Conservation (phyloP, 2,888 invertebrate genomes). For the Troides helena region DNA sequence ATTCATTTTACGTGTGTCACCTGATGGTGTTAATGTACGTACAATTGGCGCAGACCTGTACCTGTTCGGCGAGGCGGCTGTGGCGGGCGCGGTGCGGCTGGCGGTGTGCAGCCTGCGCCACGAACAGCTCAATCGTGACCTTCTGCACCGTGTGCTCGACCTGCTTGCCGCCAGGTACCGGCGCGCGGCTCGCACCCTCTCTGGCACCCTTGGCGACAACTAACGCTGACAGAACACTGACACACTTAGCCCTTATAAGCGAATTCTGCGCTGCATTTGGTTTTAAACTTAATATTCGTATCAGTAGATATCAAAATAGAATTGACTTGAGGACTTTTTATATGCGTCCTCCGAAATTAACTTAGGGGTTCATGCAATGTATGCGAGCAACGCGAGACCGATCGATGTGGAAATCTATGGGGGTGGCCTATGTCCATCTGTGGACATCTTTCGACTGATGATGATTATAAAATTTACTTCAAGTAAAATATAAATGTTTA, state of each 20-base stretch:
- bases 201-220: constrained; percentile 57
- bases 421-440: not conserved
- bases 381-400: too few species aligned
- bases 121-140: constrained; percentile 53
- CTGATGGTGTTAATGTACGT: too few species aligned
- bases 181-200: constrained; percentile 51
- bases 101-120: constrained; percentile 50
- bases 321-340: too few species aligned
- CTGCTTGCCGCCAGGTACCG: constrained; percentile 56
- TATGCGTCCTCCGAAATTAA: too few species aligned
- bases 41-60: constrained; percentile 43
- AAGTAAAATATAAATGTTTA: too few species aligned
- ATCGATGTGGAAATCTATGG: not conserved
- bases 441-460: not conserved
- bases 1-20: too few species aligned
- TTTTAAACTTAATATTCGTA: too few species aligned
- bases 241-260: too few species aligned
- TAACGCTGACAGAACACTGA: constrained; percentile 31
- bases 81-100: constrained; percentile 42
- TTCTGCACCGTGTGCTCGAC: constrained; percentile 56
- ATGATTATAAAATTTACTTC: not conserved
- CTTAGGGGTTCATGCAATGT: not conserved
- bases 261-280: too few species aligned
- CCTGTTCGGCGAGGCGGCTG: constrained; percentile 55
- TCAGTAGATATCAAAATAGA: too few species aligned